phyloP scores from a whole-genome alignment of 1,140 invertebrate genomes.

The Brevipalpus yothersi region DNA sequence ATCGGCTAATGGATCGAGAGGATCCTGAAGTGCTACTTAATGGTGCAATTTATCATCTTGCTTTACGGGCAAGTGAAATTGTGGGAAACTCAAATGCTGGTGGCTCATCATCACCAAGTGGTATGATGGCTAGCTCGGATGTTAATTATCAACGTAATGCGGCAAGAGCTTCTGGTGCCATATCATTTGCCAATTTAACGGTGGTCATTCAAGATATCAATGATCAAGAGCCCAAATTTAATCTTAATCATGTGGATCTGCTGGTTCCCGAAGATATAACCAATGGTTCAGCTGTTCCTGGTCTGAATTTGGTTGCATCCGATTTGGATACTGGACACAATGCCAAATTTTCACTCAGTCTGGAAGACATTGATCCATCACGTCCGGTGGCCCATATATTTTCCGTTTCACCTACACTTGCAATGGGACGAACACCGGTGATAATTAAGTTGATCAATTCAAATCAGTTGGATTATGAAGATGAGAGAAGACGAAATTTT shows the following conservation, averaged over 20 bases:
- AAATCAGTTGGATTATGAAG: constrained; percentile 36
- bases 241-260: constrained; percentile 34
- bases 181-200: background rate
- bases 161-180: background rate
- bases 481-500: constrained; percentile 31
- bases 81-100: background rate
- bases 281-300: constrained; percentile 24
- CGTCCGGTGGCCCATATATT: constrained; percentile 31
- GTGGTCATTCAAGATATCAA: constrained; percentile 51
- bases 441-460: constrained; percentile 32
- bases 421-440: constrained; percentile 42
- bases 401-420: constrained; percentile 33
- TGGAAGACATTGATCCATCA: constrained; percentile 29
- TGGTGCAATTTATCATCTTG: constrained; percentile 47
- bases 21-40: constrained; percentile 40
- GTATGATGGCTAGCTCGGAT: background rate
- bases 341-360: constrained; percentile 36
- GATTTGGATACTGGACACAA: constrained; percentile 48
- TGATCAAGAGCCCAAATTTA: constrained; percentile 52
- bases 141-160: background rate
- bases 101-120: background rate
- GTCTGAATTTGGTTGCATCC: constrained; percentile 43
- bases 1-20: constrained; percentile 41
- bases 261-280: constrained; percentile 50
- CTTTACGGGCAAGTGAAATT: background rate